These are phyloP conservation scores for Sylvia atricapilla DNA, from an alignment of 2,113 vertebrate species.

Conservation along the genomic window DNA sequence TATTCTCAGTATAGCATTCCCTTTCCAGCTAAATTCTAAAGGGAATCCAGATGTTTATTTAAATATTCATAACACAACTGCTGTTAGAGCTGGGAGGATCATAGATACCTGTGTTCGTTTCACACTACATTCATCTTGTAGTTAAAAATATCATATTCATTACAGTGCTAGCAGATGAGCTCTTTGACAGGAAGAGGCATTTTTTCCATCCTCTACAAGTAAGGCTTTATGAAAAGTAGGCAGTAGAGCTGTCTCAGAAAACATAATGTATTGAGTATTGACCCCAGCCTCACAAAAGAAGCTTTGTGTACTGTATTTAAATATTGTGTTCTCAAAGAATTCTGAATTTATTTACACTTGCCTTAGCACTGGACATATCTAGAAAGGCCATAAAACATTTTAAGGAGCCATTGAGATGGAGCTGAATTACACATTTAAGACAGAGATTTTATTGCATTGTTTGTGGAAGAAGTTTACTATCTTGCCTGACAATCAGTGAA, in stretches of 20 bases:
- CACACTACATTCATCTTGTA: conserved; percentile 36
- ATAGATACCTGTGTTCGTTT: conserved; percentile 54
- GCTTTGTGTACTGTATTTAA: conserved; percentile 58
- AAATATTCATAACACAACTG: conserved; percentile 50
- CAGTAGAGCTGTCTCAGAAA: conserved; percentile 29
- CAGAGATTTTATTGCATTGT: neutral
- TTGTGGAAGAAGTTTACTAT: neutral
- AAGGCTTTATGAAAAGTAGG: conserved; percentile 27
- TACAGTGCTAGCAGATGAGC: conserved; percentile 52
- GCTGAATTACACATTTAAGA: neutral
- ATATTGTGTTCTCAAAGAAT: conserved; percentile 45
- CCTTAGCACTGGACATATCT: neutral
- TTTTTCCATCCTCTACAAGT: neutral
- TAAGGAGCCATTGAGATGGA: neutral
- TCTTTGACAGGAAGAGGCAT: conserved; percentile 34
- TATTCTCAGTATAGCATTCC: neutral
- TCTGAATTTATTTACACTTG: conserved; percentile 50
- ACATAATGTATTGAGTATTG: conserved; percentile 46
- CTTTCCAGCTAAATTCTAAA: conserved; percentile 33
- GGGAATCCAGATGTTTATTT: conserved; percentile 64
- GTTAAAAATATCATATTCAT: conserved; percentile 26
- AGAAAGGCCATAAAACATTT: neutral
- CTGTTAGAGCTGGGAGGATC: conserved; percentile 10
- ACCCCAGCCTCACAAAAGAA: conserved; percentile 34
- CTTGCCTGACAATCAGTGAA: neutral